phyloP scores from a whole-genome alignment of 2,113 vertebrate species.

The Talpa occidentalis region DNA sequence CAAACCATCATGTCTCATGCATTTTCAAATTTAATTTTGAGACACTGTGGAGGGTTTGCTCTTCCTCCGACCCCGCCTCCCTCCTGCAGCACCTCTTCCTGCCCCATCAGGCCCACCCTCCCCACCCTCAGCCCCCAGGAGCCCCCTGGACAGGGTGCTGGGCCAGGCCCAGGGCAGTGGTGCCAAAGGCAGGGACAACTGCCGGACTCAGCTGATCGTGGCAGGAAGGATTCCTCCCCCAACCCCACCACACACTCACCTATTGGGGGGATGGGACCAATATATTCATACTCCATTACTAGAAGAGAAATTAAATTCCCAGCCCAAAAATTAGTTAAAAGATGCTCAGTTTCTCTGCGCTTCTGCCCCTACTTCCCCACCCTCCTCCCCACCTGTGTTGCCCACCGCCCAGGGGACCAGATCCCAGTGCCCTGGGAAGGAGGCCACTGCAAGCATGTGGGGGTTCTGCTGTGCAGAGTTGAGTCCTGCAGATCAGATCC shows the following conservation, averaged over 20 bases:
- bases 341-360: rapidly evolving
- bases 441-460: no score
- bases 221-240: neutral
- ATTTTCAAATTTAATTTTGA: neutral
- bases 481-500: no score
- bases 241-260: neutral
- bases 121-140: neutral
- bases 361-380: no score
- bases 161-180: rapidly evolving
- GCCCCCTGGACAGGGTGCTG: neutral
- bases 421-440: no score
- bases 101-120: rapidly evolving
- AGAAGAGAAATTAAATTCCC: neutral
- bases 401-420: no score
- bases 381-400: no score
- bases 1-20: no score
- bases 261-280: rapidly evolving
- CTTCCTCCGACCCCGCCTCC: rapidly evolving
- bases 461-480: no score
- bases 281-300: neutral
- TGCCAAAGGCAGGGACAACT: no score
- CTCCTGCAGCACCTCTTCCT: neutral
- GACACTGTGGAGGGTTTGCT: neutral
- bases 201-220: rapidly evolving
- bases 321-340: neutral